phyloP scores from a whole-genome alignment of 2,888 invertebrate species.

The Diarsia rubi region DNA sequence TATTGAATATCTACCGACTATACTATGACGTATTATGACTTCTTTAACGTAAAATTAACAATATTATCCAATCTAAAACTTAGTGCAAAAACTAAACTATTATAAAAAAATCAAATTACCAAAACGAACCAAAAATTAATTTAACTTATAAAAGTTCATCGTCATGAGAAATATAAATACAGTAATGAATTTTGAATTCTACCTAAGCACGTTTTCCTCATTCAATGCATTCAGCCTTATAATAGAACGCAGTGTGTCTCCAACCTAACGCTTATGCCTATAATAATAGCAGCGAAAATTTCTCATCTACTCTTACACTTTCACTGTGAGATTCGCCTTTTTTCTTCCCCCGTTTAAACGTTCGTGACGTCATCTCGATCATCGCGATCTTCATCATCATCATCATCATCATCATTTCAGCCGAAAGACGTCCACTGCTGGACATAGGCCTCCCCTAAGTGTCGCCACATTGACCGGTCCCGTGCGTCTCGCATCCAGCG shows the following conservation, averaged over 20 bases:
- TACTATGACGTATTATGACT: not conserved
- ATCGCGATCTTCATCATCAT: conserved; percentile 30
- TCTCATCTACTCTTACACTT: conserved; percentile 73
- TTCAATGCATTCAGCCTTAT: not conserved
- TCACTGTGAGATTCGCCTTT: conserved; percentile 75
- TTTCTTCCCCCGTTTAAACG: conserved; percentile 48
- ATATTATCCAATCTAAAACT: not conserved
- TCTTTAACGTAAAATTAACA: not conserved
- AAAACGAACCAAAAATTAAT: not conserved
- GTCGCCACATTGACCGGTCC: too few relatives aligned
- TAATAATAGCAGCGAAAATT: conserved; percentile 73
- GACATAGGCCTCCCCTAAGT: too few relatives aligned
- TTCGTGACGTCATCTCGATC: conserved; percentile 27
- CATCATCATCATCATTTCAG: too few relatives aligned
- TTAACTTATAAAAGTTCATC: not conserved
- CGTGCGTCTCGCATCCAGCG: too few relatives aligned
- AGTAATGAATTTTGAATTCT: not conserved
- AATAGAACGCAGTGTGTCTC: conserved; percentile 48
- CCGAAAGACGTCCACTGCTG: too few relatives aligned
- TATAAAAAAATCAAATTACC: not conserved
- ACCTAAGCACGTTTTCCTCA: not conserved
- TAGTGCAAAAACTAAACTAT: not conserved
- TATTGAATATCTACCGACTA: not conserved
- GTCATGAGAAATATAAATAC: not conserved
- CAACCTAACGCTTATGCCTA: conserved; percentile 61